Conservation (phyloP, 2,888 invertebrate species). For the Galerucella pusilla region DNA sequence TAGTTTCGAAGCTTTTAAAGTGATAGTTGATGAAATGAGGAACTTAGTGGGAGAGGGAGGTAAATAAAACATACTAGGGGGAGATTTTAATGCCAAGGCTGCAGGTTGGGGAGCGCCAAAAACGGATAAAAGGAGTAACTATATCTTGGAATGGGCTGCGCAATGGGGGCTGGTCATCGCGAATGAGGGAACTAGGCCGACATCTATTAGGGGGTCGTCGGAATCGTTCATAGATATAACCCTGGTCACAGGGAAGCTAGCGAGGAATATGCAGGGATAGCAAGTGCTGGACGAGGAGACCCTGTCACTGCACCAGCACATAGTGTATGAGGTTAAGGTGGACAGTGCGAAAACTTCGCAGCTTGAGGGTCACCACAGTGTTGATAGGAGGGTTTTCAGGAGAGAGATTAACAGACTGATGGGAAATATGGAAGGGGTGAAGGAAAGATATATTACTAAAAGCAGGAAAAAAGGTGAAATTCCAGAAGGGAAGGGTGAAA, state of each 20-base stretch:
- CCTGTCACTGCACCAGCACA: constrained; percentile 1
- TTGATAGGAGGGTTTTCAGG: not conserved
- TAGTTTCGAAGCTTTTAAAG: not conserved
- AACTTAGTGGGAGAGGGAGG: not conserved
- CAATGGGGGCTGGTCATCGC: not conserved
- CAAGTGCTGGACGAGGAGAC: constrained; percentile 7
- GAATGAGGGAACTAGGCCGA: not conserved
- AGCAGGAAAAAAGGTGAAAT: not conserved
- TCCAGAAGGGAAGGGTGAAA: not conserved
- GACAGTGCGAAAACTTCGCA: not conserved
- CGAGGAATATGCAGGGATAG: not conserved
- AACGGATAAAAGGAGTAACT: not conserved
- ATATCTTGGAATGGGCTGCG: constrained; percentile 4
- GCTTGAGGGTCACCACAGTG: not conserved
- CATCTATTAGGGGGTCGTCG: not conserved
- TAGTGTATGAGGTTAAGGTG: not conserved
- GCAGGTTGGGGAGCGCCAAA: not conserved
- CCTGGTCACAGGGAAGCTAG: not conserved
- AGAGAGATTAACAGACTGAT: constrained; percentile 4
- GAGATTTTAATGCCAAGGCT: too few species aligned
- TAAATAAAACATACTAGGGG: too few species aligned
- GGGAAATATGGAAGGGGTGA: not conserved
- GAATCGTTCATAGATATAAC: constrained; percentile 17
- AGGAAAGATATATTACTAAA: not conserved
- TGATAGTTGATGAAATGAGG: too few species aligned